phyloP scores from a whole-genome alignment of 2,113 vertebrate genomes.

The Ceyx melanurus region DNA sequence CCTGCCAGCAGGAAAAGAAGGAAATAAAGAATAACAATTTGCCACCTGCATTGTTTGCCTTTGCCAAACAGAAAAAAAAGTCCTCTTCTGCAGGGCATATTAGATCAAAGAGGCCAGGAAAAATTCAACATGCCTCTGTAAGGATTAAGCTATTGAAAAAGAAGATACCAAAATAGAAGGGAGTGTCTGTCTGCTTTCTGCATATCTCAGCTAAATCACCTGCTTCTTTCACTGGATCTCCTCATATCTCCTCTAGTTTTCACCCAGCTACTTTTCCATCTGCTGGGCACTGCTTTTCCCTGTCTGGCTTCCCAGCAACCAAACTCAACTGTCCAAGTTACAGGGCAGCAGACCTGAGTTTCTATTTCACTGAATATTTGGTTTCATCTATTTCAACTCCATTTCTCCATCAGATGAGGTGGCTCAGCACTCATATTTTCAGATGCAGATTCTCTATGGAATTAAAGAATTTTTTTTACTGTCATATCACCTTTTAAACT shows the following conservation, averaged over 20 bases:
- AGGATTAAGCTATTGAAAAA: neutral
- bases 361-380: neutral
- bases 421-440: neutral
- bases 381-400: neutral
- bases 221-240: neutral
- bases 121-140: neutral
- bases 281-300: neutral
- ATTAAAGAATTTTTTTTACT: neutral
- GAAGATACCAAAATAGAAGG: neutral
- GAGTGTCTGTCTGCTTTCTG: neutral
- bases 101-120: neutral
- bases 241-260: neutral
- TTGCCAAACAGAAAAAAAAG: neutral
- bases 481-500: neutral
- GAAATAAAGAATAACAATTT: slow-evolving; percentile 13
- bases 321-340: neutral
- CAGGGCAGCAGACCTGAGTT: neutral
- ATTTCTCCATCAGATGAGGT: neutral
- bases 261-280: neutral
- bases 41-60: neutral
- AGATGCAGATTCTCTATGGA: neutral
- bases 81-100: neutral
- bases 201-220: neutral
- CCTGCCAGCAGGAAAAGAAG: neutral
- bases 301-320: neutral